Conservation (phyloP, 1,140 invertebrate genomes). For the Megathymus violae region DNA sequence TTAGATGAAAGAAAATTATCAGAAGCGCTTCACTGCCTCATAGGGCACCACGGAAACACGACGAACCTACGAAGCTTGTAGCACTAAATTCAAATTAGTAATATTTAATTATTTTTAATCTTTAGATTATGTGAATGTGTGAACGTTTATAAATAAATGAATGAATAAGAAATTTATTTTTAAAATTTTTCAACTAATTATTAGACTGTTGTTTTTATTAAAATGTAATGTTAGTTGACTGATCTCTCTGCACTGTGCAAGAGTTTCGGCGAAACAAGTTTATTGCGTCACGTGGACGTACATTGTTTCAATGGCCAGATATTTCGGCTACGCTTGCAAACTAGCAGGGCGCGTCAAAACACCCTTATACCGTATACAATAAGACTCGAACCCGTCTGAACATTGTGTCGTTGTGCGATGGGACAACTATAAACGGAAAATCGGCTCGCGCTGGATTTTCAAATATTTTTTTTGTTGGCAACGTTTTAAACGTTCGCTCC, state of each 20-base stretch:
- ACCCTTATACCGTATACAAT: background rate
- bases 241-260: conserved; percentile 3
- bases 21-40: no score
- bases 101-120: no score
- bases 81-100: no score
- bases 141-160: no score
- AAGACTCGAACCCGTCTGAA: conserved; percentile 1
- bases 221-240: background rate
- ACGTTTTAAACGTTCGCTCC: conserved; percentile 30
- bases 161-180: no score
- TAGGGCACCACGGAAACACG: no score
- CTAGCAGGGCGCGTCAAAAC: background rate
- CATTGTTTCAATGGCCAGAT: conserved; percentile 35
- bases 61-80: no score
- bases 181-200: no score
- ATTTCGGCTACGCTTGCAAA: conserved; percentile 26
- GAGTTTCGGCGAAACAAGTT: conserved; percentile 31
- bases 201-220: background rate
- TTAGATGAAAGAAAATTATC: no score
- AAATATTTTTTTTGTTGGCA: conserved; percentile 23
- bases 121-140: no score
- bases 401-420: background rate
- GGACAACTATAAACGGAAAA: conserved; percentile 26
- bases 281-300: conserved; percentile 32
- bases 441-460: conserved; percentile 24